Conservation (phyloP, 2,797 vertebrate genomes). For the Ptychadena robeensis region DNA sequence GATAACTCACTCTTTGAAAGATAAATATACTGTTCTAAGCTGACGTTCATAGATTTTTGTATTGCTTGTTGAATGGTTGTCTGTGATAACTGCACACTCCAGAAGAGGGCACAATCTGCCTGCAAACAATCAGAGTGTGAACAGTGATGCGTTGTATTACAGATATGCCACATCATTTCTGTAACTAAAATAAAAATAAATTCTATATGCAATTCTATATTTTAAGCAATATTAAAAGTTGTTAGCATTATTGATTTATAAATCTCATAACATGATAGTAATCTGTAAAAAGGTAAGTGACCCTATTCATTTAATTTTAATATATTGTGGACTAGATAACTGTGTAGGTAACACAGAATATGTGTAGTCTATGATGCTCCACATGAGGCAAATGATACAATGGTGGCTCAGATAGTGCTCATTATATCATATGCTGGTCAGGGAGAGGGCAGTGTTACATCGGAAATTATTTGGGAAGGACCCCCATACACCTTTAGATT, state of each 20-base stretch:
- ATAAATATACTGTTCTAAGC: background rate
- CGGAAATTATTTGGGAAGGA: too few relatives aligned
- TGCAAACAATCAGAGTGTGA: background rate
- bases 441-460: too few relatives aligned
- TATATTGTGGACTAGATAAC: too few relatives aligned
- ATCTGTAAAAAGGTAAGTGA: background rate
- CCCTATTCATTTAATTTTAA: too few relatives aligned
- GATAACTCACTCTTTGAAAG: too few relatives aligned
- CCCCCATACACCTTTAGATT: too few relatives aligned
- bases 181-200: background rate
- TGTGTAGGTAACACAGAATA: background rate
- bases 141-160: background rate
- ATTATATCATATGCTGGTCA: too few relatives aligned
- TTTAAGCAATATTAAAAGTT: background rate
- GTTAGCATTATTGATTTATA: background rate
- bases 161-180: background rate
- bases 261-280: background rate
- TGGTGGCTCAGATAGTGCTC: too few relatives aligned
- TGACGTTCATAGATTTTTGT: background rate
- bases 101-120: conserved; percentile 26
- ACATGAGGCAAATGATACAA: too few relatives aligned
- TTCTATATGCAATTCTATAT: background rate
- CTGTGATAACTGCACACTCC: background rate
- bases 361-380: too few relatives aligned
- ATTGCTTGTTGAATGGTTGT: too few relatives aligned